These are phyloP conservation scores for Pogonomyrmex californicus DNA, from an alignment of 1,140 invertebrate species.

Conservation along the genomic window DNA sequence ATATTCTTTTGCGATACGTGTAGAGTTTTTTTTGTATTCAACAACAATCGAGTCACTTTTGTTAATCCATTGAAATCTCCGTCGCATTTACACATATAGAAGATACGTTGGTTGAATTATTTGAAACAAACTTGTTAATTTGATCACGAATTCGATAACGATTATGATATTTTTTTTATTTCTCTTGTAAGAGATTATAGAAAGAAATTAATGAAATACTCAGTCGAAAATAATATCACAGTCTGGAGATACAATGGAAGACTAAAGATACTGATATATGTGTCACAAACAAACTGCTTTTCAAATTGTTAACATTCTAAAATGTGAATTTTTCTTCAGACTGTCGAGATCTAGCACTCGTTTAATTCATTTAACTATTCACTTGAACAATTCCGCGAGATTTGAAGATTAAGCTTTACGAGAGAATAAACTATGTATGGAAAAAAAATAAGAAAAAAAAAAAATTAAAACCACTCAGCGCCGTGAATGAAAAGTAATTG, in stretches of 20 bases:
- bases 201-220: conserved; percentile 68
- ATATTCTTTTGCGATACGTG: not conserved
- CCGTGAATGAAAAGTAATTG: conserved; percentile 7
- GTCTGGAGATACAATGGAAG: conserved; percentile 72
- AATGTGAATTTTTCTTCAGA: conserved; percentile 15
- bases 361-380: not conserved
- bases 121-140: conserved; percentile 28
- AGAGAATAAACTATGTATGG: not conserved
- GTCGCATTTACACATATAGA: not conserved
- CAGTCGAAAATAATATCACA: conserved; percentile 75
- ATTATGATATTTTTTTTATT: conserved; percentile 29
- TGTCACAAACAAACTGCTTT: not conserved
- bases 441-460: conserved; percentile 15
- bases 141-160: conserved; percentile 25
- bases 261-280: conserved; percentile 59
- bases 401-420: not conserved
- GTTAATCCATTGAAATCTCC: conserved; percentile 32
- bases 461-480: not conserved
- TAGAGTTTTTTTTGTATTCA: conserved; percentile 28
- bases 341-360: not conserved
- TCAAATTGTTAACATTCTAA: conserved; percentile 4
- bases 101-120: conserved; percentile 32
- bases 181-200: conserved; percentile 21
- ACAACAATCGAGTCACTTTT: conserved; percentile 30
- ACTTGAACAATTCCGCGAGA: conserved; percentile 9